These are phyloP conservation scores for Leptestheria dahalacensis DNA, from an alignment of 1,140 invertebrate genomes.

Conservation along the genomic window DNA sequence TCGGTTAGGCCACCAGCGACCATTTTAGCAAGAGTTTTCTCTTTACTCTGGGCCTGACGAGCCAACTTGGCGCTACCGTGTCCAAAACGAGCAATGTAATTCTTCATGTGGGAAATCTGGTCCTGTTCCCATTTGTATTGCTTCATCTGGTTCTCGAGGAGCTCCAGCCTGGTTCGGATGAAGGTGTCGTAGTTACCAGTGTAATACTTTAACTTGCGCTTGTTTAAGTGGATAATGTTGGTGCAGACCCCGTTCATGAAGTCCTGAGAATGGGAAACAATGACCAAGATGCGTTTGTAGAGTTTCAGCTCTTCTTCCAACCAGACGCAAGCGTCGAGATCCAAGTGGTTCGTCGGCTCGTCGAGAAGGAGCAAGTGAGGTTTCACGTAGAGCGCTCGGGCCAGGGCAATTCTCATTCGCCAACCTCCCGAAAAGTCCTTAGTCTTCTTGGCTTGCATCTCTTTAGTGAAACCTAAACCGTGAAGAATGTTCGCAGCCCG, in stretches of 20 bases:
- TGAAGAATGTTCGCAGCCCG: conserved; percentile 87
- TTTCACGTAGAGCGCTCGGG: conserved; percentile 66
- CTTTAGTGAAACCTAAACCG: conserved; percentile 88
- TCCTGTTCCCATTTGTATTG: conserved; percentile 99
- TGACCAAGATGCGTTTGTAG: conserved; percentile 93
- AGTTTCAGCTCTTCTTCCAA: conserved; percentile 91
- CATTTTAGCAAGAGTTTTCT: conserved; percentile 99
- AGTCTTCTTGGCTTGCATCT: conserved; percentile 81
- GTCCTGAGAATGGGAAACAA: conserved; percentile 99
- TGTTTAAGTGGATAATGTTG: conserved; percentile 92
- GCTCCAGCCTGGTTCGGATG: conserved; percentile 75
- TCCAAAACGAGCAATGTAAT: conserved; percentile 98
- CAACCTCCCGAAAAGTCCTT: conserved; percentile 97
- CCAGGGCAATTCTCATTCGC: conserved; percentile 98
- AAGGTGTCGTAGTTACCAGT: conserved; percentile 92
- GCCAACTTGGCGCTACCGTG: conserved; percentile 97
- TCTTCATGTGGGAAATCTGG: conserved; percentile 96
- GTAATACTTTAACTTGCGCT: conserved; percentile 87
- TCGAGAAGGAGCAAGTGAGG: conserved; percentile 25
- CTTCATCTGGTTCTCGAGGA: conserved; percentile 97
- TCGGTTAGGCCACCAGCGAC: conserved; percentile 92
- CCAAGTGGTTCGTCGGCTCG: conserved; percentile 52
- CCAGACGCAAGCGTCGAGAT: conserved; percentile 95
- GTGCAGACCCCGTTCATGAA: conserved; percentile 98
- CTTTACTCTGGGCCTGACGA: conserved; percentile 95